phyloP scores from a whole-genome alignment of 2,888 invertebrate species.

The Galerucella nymphaeae region DNA sequence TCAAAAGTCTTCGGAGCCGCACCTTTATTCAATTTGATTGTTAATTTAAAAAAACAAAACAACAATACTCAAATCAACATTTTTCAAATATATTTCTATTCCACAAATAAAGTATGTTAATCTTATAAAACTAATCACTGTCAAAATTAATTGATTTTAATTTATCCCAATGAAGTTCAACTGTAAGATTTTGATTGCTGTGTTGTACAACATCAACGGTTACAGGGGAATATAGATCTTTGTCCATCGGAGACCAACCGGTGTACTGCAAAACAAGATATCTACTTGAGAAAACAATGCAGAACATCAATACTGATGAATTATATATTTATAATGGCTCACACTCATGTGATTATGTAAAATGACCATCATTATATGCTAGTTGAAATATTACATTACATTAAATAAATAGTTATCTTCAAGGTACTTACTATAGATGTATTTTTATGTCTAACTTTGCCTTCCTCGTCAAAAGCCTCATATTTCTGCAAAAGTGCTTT shows the following conservation, averaged over 20 bases:
- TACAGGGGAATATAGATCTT: slow-evolving; percentile 61
- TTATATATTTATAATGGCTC: too few species aligned
- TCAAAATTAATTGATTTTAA: slow-evolving; percentile 59
- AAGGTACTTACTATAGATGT: slow-evolving; percentile 62
- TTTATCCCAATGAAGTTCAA: slow-evolving; percentile 61
- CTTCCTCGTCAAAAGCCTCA: slow-evolving; percentile 62
- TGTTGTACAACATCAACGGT: slow-evolving; percentile 60
- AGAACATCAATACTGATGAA: too few species aligned
- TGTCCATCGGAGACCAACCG: slow-evolving; percentile 63
- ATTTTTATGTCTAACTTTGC: slow-evolving; percentile 60
- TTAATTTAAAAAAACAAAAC: background rate
- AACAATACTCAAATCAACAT: background rate
- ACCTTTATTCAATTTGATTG: background rate
- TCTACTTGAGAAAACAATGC: background rate
- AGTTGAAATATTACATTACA: too few species aligned
- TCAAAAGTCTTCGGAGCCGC: too few species aligned
- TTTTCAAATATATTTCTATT: slow-evolving; percentile 8
- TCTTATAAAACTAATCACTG: slow-evolving; percentile 55
- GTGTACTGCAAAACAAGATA: slow-evolving; percentile 57
- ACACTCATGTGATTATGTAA: too few species aligned
- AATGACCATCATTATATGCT: too few species aligned
- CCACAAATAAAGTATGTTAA: background rate
- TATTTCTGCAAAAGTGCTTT: slow-evolving; percentile 66
- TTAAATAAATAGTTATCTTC: background rate
- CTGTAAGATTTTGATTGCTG: slow-evolving; percentile 58